Evolutionary conservation across 1,140 invertebrate genomes (phyloP).

Genomic region (Lasioglossum albipes): DNA sequence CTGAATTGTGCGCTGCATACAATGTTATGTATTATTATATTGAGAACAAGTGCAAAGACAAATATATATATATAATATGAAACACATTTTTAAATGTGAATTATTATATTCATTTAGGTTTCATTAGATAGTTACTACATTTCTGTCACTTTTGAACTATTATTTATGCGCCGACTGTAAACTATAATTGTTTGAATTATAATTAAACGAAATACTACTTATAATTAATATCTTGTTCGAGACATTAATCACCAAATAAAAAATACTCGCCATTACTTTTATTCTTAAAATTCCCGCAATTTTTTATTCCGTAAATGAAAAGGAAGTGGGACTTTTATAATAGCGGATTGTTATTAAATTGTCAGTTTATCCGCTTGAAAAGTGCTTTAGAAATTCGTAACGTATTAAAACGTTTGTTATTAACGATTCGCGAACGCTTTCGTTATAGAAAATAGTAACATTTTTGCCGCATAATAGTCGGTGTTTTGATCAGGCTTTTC

Average conservation of each 20-base stretch:
- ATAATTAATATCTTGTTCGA: background rate
- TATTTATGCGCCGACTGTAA: background rate
- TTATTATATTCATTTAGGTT: background rate
- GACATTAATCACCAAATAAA: background rate
- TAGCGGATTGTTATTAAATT: constrained; percentile 1
- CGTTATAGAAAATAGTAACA: background rate
- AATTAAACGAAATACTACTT: background rate
- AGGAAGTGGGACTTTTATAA: constrained; percentile 40
- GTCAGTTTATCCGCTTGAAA: background rate
- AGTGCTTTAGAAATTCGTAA: constrained; percentile 5
- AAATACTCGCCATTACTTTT: background rate
- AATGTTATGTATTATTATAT: background rate
- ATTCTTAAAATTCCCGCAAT: constrained; percentile 53
- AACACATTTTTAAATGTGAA: too few species aligned
- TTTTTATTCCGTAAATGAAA: constrained; percentile 42
- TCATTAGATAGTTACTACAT: background rate
- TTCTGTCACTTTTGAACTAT: background rate
- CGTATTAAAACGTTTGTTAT: background rate
- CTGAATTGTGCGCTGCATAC: too few species aligned
- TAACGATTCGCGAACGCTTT: background rate
- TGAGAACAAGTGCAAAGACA: background rate
- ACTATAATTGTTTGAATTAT: background rate
- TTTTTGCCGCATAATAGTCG: constrained; percentile 26
- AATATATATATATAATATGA: background rate
- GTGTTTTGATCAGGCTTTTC: constrained; percentile 76